phyloP scores from a whole-genome alignment of 2,113 vertebrate species.

The Fulmarus glacialis region DNA sequence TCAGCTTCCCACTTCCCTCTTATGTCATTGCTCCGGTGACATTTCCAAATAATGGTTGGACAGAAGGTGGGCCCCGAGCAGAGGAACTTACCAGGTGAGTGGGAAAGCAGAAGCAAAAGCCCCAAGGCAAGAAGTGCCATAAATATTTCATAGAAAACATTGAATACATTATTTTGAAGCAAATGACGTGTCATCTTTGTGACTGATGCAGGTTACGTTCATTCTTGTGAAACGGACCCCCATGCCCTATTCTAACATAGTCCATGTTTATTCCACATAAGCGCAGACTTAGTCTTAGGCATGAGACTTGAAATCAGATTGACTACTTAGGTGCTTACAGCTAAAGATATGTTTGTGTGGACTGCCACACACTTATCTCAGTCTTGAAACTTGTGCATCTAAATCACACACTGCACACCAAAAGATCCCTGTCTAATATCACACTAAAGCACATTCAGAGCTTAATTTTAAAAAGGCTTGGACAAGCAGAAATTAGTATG shows the following conservation, averaged over 20 bases:
- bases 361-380: not conserved
- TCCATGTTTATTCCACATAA: not conserved
- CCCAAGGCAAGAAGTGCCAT: not conserved
- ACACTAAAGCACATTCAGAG: not conserved
- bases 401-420: not conserved
- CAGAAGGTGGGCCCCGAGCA: not conserved
- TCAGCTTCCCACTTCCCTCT: not conserved
- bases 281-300: not conserved
- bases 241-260: not conserved
- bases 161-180: not conserved
- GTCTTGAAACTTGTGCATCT: not conserved
- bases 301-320: not conserved
- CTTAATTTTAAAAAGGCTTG: not conserved
- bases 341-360: not conserved
- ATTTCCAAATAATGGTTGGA: not conserved
- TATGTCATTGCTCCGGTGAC: not conserved
- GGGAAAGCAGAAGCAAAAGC: not conserved
- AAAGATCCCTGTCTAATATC: not conserved
- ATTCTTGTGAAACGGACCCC: not conserved
- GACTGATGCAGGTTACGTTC: not conserved
- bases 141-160: not conserved
- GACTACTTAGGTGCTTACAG: not conserved
- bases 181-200: not conserved
- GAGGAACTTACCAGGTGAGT: not conserved
- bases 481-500: not conserved